Base-by-base conservation (phyloP, 2,113 vertebrate genomes). In the Chaetorhynchus papuensis region DNA sequence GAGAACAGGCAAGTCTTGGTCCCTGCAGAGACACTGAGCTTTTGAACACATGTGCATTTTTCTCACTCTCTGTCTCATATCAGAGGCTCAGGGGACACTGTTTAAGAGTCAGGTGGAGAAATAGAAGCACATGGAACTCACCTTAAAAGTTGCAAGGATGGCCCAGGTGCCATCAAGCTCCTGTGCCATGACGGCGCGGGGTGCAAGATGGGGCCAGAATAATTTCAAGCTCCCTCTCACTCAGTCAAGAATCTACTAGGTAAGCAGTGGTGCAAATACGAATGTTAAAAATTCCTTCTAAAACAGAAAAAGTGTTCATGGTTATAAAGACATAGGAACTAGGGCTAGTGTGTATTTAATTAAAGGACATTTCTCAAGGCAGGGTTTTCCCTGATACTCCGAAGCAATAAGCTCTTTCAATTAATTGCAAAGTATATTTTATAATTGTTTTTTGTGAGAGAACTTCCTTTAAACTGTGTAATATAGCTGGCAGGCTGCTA, bases 41-140 rank as follows among this genome's bases (percentile, higher is more conserved):
- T 89, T 82, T 61, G 64, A 50, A 22, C 1, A 1, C 15, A 19
- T 31, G 15, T 33, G 12, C 45, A 5, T 65, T 76, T 93, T 88
- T 69, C 42, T 74, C 11, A 31, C 21, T 76, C 13, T 27, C 21
- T 79, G 16, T 61, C 44, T 64, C 30, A 5, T n/a, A 35, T 28
- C 30, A 79, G 57, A 79, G 15, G 26, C 35, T 75, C 27, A 30
- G 30, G 17, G 16, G 42, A 81, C 13, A 9, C 20, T 12, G 12
- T 44, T 80, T 39, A 77, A 86, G 60, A 53, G 37, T 41, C 45
- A 83, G 16, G 27, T 81, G 42, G 37, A 81, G 76, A 53, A 83
- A 35, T 10, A 78, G 52, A 31, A 49, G 10, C 8, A 27, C 4
- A 3, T 0, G 0, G 10, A 65, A 42, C 7, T 4, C 37, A 19